Evolutionary conservation across 2,113 vertebrate species (phyloP).

Genomic region (Rhineura floridana): DNA sequence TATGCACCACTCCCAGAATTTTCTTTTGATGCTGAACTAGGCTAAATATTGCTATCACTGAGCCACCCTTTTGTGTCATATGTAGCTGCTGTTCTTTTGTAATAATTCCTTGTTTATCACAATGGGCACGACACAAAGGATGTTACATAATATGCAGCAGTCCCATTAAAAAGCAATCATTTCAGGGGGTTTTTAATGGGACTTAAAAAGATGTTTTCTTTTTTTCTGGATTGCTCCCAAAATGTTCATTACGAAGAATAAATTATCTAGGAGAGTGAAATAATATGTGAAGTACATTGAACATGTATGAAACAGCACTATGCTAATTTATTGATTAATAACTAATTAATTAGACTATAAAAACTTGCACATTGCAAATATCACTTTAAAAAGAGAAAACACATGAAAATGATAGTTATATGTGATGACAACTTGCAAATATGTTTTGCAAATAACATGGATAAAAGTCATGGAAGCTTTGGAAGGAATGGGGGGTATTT

Average conservation of each 20-base stretch:
- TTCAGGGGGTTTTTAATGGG: background rate
- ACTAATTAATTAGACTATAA: background rate
- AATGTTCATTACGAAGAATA: background rate
- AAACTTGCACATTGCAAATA: background rate
- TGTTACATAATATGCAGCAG: background rate
- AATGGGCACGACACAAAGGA: background rate
- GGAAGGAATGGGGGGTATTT: conserved; percentile 55
- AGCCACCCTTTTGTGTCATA: background rate
- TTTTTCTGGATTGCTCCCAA: background rate
- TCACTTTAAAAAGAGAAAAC: background rate
- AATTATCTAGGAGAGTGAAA: background rate
- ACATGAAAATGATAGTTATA: background rate
- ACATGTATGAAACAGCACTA: background rate
- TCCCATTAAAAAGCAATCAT: background rate
- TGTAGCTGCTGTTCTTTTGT: background rate
- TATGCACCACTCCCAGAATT: background rate
- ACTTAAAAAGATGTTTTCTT: background rate
- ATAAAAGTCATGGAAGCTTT: conserved; percentile 57
- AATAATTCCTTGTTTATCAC: background rate
- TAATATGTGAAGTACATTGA: background rate
- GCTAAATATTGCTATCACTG: background rate
- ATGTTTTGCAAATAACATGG: background rate
- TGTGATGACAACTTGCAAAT: background rate
- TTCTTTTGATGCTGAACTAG: background rate
- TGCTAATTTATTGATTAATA: no score